Percentiles rank a stretch among this genome's conserved stretches.
Evolutionary conservation across 53 echinoderm and acorn worm genomes (phyloP).

Genomic region (Temnopleurus reevesii): DNA sequence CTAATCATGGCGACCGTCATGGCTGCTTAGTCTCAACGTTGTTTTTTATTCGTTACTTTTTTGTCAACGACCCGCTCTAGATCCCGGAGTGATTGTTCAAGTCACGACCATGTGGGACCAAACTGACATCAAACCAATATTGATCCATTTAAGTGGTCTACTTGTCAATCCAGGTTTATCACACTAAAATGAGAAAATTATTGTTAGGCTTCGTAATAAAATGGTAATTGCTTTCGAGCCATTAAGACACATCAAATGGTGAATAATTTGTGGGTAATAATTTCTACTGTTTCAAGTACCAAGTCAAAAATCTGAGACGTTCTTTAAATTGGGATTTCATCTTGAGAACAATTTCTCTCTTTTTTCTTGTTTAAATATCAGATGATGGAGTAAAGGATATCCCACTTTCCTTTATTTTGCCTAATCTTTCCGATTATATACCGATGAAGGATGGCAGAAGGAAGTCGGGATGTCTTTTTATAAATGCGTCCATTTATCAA

Average conservation of each 20-base stretch:
- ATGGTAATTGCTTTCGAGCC: neutral
- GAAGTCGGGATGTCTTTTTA: neutral
- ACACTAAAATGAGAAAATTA: neutral
- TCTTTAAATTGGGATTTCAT: no score
- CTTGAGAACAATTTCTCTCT: no score
- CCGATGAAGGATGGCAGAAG: neutral
- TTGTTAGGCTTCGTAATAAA: neutral
- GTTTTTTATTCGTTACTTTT: no score
- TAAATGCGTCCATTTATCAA: neutral
- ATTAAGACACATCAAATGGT: neutral
- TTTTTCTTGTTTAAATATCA: neutral
- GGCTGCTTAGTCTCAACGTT: no score
- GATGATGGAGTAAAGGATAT: neutral
- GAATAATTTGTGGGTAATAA: neutral
- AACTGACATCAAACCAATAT: neutral
- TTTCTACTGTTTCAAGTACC: neutral
- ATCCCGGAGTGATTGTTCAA: neutral
- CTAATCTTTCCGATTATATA: constrained; percentile 16
- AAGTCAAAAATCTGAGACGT: neutral
- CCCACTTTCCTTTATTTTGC: neutral
- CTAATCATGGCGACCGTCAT: no score
- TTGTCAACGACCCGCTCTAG: no score
- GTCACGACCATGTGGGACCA: neutral
- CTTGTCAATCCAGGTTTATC: neutral
- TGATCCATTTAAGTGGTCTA: neutral